Conservation (phyloP, 2,888 invertebrate genomes). For the Apodemia zela region DNA sequence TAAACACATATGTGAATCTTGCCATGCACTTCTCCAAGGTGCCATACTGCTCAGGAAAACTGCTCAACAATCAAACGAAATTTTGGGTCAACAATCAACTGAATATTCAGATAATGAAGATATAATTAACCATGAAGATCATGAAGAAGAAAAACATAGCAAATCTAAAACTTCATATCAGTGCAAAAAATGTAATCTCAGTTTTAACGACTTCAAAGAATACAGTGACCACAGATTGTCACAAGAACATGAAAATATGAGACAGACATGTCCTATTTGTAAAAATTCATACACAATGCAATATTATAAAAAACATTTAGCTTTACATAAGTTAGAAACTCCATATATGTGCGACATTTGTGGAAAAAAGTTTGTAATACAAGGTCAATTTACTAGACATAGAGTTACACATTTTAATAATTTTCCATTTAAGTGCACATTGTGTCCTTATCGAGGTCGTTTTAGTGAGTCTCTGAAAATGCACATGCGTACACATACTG, state of each 20-base stretch:
- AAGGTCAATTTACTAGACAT: constrained; percentile 55
- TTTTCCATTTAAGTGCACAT: constrained; percentile 57
- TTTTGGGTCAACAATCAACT: constrained; percentile 41
- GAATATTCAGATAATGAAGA: constrained; percentile 26
- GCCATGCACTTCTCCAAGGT: constrained; percentile 51
- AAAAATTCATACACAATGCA: constrained; percentile 51
- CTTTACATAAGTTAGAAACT: constrained; percentile 45
- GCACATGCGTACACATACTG: constrained; percentile 69
- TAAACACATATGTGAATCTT: constrained; percentile 56
- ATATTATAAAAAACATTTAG: constrained; percentile 57
- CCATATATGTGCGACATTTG: constrained; percentile 65
- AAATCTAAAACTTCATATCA: constrained; percentile 34
- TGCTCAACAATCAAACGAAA: constrained; percentile 52
- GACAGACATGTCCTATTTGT: constrained; percentile 52
- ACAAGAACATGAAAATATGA: constrained; percentile 56
- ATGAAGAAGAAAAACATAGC: constrained; percentile 29
- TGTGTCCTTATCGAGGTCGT: constrained; percentile 65
- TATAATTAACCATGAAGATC: constrained; percentile 23
- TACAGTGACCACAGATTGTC: constrained; percentile 52
- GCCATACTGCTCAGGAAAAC: constrained; percentile 62
- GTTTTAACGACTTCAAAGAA: constrained; percentile 51
- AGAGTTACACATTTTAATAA: constrained; percentile 59
- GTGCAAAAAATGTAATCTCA: constrained; percentile 54
- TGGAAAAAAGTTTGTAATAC: constrained; percentile 56
- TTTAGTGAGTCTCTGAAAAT: constrained; percentile 61